A percentile compares a stretch with the other conserved stretches of the same genome.
Conservation (phyloP, 2,888 invertebrate species). For the Nomada goodeniana region DNA sequence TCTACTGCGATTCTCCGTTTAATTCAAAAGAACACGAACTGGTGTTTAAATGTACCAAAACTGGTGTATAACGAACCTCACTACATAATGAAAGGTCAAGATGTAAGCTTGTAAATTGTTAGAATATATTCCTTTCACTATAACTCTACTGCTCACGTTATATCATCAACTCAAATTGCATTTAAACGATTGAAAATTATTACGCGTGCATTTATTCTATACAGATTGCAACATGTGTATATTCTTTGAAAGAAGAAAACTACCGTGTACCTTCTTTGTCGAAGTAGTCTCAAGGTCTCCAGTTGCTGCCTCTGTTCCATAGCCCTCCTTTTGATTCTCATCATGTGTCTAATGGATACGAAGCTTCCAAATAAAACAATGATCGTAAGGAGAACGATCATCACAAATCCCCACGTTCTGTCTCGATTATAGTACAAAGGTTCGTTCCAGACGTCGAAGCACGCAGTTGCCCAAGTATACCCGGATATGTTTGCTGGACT, state of each 20-base stretch:
- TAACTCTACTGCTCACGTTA: no score
- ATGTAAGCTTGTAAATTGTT: no score
- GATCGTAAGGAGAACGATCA: slow-evolving; percentile 80
- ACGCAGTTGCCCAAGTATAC: slow-evolving; percentile 89
- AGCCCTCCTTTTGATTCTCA: slow-evolving; percentile 85
- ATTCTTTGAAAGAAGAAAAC: neutral
- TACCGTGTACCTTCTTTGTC: slow-evolving; percentile 82
- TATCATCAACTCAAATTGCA: no score
- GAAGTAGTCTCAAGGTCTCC: slow-evolving; percentile 84
- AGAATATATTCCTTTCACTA: no score
- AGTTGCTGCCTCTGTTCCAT: slow-evolving; percentile 86
- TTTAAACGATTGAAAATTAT: no score
- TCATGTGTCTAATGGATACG: slow-evolving; percentile 86
- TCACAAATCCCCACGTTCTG: slow-evolving; percentile 76
- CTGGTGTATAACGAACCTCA: no score
- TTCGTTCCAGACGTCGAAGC: slow-evolving; percentile 87
- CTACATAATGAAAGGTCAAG: no score
- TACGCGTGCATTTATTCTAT: no score
- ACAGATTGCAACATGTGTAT: neutral
- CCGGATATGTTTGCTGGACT: slow-evolving; percentile 88
- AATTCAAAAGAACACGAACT: no score
- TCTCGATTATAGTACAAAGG: slow-evolving; percentile 59
- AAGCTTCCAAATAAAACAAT: slow-evolving; percentile 86
- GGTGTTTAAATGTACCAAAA: no score
- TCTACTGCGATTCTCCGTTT: no score